These are phyloP conservation scores for Chelonus formosanus DNA, from an alignment of 2,888 invertebrate genomes.

Conservation along the genomic window DNA sequence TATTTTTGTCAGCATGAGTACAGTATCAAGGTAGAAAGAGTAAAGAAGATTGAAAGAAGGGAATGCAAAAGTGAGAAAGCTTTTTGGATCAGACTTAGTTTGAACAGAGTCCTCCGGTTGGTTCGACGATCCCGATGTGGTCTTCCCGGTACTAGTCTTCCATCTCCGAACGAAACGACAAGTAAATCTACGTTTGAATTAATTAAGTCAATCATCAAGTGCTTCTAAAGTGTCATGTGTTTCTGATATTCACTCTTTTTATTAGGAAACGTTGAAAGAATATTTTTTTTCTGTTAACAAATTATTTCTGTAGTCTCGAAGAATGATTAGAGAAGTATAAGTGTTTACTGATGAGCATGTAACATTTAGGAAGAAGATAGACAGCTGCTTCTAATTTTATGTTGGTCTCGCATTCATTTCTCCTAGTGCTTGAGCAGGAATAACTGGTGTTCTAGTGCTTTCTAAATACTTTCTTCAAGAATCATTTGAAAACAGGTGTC, in stretches of 20 bases:
- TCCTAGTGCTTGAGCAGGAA: slow-evolving; percentile 37
- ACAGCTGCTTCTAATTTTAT: slow-evolving; percentile 45
- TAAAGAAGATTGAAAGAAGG: slow-evolving; percentile 24
- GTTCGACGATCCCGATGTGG: slow-evolving; percentile 45
- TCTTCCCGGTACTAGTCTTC: slow-evolving; percentile 34
- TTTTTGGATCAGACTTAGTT: slow-evolving; percentile 37
- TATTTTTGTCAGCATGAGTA: slow-evolving; percentile 62
- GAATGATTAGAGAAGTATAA: slow-evolving; percentile 25
- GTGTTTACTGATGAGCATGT: slow-evolving; percentile 17
- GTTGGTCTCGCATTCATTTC: slow-evolving; percentile 37
- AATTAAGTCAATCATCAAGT: not conserved
- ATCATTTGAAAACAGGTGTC: slow-evolving; percentile 10
- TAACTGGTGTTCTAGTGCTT: slow-evolving; percentile 29
- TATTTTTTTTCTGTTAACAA: not conserved
- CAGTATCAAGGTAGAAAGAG: slow-evolving; percentile 8
- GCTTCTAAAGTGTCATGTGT: slow-evolving; percentile 13
- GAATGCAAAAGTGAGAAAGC: slow-evolving; percentile 21
- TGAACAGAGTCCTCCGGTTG: slow-evolving; percentile 42
- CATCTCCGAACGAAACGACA: slow-evolving; percentile 18
- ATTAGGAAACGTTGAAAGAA: not conserved
- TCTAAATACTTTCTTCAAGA: not conserved
- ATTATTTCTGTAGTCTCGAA: slow-evolving; percentile 8
- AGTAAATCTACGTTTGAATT: slow-evolving; percentile 9
- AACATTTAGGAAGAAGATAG: slow-evolving; percentile 42
- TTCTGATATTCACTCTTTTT: slow-evolving; percentile 7